Conservation (phyloP, 2,888 invertebrate species). For the Dromius quadrimaculatus region DNA sequence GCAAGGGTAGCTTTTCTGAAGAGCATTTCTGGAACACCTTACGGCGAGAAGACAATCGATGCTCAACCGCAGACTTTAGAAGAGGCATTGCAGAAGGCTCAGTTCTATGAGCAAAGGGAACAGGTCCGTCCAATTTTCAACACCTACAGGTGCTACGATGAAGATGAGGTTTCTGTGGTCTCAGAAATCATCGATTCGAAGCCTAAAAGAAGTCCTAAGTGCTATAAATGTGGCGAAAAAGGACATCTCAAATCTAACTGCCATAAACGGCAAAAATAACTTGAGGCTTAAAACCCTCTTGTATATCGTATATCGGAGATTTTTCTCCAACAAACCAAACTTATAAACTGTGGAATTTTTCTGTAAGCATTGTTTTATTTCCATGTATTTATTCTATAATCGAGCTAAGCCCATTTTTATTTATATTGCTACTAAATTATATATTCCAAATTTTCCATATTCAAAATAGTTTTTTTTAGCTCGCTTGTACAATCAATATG, state of each 20-base stretch:
- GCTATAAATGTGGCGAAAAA: conserved; percentile 44
- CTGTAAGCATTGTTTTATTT: conserved; percentile 43
- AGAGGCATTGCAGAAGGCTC: conserved; percentile 40
- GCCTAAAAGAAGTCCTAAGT: conserved; percentile 34
- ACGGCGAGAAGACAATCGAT: conserved; percentile 46
- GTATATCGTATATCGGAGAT: not conserved
- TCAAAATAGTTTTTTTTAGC: conserved; percentile 15
- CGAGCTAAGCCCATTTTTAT: conserved; percentile 7
- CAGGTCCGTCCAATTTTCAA: conserved; percentile 6
- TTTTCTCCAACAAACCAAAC: conserved; percentile 21
- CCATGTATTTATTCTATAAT: conserved; percentile 1
- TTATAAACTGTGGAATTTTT: not conserved
- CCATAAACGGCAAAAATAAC: conserved; percentile 23
- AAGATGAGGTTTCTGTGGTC: conserved; percentile 16
- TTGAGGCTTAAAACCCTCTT: too few relatives aligned
- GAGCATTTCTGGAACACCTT: conserved; percentile 38
- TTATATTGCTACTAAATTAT: conserved; percentile 7
- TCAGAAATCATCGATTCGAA: conserved; percentile 15
- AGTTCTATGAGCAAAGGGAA: conserved; percentile 44
- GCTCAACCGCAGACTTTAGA: conserved; percentile 43
- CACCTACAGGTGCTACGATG: conserved; percentile 17
- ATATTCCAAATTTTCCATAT: conserved; percentile 18
- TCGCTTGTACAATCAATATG: conserved; percentile 17
- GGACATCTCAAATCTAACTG: conserved; percentile 45
- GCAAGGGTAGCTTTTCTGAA: conserved; percentile 42